Percentiles rank a stretch among this genome's conserved stretches.
phyloP scores from a whole-genome alignment of 2,888 invertebrate genomes.

The Trimorus sp. region DNA sequence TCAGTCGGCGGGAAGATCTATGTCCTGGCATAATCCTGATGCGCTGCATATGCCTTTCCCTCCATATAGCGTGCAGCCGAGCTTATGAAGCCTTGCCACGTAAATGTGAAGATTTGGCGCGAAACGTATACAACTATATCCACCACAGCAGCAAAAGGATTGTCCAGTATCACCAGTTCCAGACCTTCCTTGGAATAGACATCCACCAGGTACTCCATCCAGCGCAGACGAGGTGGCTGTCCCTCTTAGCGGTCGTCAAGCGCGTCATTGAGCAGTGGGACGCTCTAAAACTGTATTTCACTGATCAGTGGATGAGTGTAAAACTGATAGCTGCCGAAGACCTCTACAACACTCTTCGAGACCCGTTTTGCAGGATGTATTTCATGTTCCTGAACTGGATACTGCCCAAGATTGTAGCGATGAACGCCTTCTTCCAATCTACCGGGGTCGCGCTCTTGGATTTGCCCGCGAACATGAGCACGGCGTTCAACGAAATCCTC shows the following conservation, averaged over 20 bases:
- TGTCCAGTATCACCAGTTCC: conserved; percentile 42
- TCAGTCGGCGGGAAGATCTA: conserved; percentile 63
- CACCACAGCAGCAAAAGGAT: conserved; percentile 13
- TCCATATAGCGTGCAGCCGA: neutral
- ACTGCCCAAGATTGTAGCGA: neutral
- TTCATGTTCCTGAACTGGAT: conserved; percentile 61
- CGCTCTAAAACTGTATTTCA: conserved; percentile 59
- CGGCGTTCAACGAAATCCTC: too few species aligned
- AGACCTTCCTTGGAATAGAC: conserved; percentile 65
- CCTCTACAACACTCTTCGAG: conserved; percentile 55
- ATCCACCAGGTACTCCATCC: conserved; percentile 69
- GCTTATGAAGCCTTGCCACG: neutral
- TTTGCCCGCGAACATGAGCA: too few species aligned
- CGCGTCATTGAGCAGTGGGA: conserved; percentile 73
- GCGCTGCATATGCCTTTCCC: neutral
- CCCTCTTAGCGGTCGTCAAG: conserved; percentile 66
- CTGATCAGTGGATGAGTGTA: neutral
- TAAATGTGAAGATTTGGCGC: neutral
- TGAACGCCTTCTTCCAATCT: too few species aligned
- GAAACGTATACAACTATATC: conserved; percentile 1
- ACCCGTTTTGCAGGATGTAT: conserved; percentile 63
- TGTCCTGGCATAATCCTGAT: neutral
- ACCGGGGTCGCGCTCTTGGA: too few species aligned
- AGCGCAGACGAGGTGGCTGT: conserved; percentile 72
- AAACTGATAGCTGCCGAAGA: conserved; percentile 53